phyloP scores from a whole-genome alignment of 2,888 invertebrate genomes.

The Calameuta filiformis region DNA sequence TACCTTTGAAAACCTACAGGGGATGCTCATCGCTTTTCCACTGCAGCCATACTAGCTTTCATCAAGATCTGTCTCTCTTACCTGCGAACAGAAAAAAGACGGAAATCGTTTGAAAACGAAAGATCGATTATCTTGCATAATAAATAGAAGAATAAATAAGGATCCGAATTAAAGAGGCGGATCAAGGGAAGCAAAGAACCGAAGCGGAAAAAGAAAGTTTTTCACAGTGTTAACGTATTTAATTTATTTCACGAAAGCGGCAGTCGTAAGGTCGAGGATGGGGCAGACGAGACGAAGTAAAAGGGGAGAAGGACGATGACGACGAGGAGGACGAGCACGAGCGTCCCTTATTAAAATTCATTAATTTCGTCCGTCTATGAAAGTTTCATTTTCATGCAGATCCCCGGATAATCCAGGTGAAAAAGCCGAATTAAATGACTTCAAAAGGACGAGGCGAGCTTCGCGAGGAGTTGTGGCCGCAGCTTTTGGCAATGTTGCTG shows the following conservation, averaged over 20 bases:
- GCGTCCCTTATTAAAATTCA: slow-evolving; percentile 62
- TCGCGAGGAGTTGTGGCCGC: not conserved
- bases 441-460: slow-evolving; percentile 15
- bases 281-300: slow-evolving; percentile 30
- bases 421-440: slow-evolving; percentile 41
- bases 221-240: slow-evolving; percentile 34
- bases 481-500: not conserved
- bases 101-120: not conserved
- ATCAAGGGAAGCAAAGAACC: slow-evolving; percentile 9
- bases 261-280: slow-evolving; percentile 5
- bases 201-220: slow-evolving; percentile 24
- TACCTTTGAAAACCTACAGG: not conserved
- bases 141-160: slow-evolving; percentile 22
- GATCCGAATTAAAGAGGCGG: slow-evolving; percentile 7
- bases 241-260: slow-evolving; percentile 46
- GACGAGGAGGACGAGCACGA: slow-evolving; percentile 30
- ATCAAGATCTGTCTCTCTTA: not conserved
- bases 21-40: not conserved
- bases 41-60: not conserved
- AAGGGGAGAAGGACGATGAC: slow-evolving; percentile 15
- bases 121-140: slow-evolving; percentile 9
- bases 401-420: slow-evolving; percentile 42
- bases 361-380: slow-evolving; percentile 54
- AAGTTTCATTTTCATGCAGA: not conserved
- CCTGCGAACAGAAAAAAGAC: slow-evolving; percentile 23